Evolutionary conservation across 2,797 vertebrate genomes (phyloP).

Genomic region (Rousettus madagascariensis): DNA sequence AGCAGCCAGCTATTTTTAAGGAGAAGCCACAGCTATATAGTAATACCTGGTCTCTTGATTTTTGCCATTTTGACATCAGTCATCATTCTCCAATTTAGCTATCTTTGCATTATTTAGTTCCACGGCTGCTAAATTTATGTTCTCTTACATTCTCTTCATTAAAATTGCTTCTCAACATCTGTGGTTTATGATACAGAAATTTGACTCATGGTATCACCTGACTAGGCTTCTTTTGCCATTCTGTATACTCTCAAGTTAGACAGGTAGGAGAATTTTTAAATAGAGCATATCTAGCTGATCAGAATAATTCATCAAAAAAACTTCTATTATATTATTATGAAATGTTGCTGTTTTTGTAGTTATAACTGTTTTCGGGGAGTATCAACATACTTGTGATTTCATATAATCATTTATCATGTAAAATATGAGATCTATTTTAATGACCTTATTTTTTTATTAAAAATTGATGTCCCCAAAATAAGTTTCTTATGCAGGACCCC

Average conservation of each 20-base stretch:
- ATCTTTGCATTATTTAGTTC: constrained; percentile 43
- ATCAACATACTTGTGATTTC: neutral
- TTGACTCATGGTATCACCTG: constrained; percentile 22
- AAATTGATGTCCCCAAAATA: neutral
- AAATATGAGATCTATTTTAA: neutral
- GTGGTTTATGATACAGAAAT: constrained; percentile 61
- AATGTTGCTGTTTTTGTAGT: neutral
- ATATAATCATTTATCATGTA: neutral
- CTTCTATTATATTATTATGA: neutral
- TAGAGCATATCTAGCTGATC: neutral
- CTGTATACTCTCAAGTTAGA: neutral
- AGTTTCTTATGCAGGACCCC: neutral
- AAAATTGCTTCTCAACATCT: constrained; percentile 46
- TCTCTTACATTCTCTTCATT: constrained; percentile 34
- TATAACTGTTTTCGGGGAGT: neutral
- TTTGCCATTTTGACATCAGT: neutral
- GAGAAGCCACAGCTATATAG: constrained; percentile 46
- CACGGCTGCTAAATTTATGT: constrained; percentile 21
- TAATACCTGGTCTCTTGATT: constrained; percentile 17
- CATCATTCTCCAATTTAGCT: constrained; percentile 41
- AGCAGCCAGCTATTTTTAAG: constrained; percentile 59
- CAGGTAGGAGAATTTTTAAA: constrained; percentile 13
- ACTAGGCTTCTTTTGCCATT: constrained; percentile 25
- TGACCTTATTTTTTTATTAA: neutral
- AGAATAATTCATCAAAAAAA: neutral